Percentiles rank a stretch among this genome's conserved stretches.
phyloP scores from a whole-genome alignment of 2,888 invertebrate species.

The Ditula angustiorana region DNA sequence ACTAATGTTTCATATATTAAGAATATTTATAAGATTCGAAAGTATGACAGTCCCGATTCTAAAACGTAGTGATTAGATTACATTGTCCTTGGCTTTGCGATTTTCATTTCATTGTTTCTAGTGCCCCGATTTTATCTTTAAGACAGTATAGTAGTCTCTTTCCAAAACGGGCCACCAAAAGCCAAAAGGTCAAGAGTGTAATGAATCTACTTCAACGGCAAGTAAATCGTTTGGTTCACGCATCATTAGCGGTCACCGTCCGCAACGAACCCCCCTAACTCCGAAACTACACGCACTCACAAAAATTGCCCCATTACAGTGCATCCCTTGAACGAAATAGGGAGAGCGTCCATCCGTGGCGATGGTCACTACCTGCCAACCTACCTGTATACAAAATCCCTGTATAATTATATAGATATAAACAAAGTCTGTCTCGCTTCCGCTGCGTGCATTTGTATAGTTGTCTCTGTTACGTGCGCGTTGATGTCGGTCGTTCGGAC shows the following conservation, averaged over 20 bases:
- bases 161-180: neutral
- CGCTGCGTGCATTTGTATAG: constrained; percentile 54
- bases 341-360: constrained; percentile 79
- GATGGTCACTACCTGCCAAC: constrained; percentile 71
- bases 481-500: constrained; percentile 83
- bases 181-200: constrained; percentile 21
- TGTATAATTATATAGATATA: constrained; percentile 73
- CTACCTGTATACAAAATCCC: constrained; percentile 77
- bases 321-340: constrained; percentile 73
- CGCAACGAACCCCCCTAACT: constrained; percentile 69
- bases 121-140: too few relatives aligned
- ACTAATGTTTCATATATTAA: too few relatives aligned
- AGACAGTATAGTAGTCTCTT: neutral
- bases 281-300: constrained; percentile 62
- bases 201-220: constrained; percentile 29
- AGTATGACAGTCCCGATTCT: too few relatives aligned
- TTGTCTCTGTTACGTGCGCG: constrained; percentile 68
- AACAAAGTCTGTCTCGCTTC: constrained; percentile 71
- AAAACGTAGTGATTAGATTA: too few relatives aligned
- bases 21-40: too few relatives aligned
- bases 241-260: constrained; percentile 73
- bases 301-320: constrained; percentile 64
- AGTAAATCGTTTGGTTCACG: constrained; percentile 67
- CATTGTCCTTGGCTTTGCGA: too few relatives aligned
- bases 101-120: too few relatives aligned